These are phyloP conservation scores for Drosophila pectinifera DNA, from an alignment of 1,140 invertebrate species.

Conservation along the genomic window DNA sequence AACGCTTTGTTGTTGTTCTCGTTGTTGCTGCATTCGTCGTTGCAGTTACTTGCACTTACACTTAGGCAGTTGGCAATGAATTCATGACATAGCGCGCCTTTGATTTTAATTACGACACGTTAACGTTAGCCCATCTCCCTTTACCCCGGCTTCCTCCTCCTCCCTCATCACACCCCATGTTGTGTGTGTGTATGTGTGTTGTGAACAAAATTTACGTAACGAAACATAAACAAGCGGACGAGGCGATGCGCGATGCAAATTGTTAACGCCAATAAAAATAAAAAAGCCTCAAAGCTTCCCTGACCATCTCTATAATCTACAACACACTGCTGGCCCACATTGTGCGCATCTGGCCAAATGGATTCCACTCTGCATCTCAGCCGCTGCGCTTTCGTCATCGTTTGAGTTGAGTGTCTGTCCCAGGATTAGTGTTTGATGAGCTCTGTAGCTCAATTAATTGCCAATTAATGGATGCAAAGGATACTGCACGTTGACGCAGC, in stretches of 20 bases:
- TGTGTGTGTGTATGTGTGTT: slow-evolving; percentile 17
- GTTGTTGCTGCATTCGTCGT: slow-evolving; percentile 17
- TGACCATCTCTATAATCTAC: slow-evolving; percentile 13
- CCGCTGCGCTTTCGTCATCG: too few relatives aligned
- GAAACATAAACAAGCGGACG: slow-evolving; percentile 28
- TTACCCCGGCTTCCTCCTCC: background rate
- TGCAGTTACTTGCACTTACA: slow-evolving; percentile 41
- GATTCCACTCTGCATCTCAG: background rate
- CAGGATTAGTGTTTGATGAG: background rate
- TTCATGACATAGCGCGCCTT: slow-evolving; percentile 64
- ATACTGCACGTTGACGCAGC: background rate
- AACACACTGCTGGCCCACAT: slow-evolving; percentile 19
- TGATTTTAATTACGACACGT: slow-evolving; percentile 74
- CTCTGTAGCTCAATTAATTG: background rate
- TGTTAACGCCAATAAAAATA: slow-evolving; percentile 10
- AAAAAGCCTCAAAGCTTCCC: slow-evolving; percentile 11
- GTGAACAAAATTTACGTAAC: slow-evolving; percentile 38
- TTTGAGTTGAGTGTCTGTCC: too few relatives aligned
- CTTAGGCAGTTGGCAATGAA: slow-evolving; percentile 64
- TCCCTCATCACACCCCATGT: background rate
- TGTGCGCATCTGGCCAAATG: background rate
- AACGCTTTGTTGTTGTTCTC: slow-evolving; percentile 6
- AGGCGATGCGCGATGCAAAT: slow-evolving; percentile 10
- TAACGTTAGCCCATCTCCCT: slow-evolving; percentile 39
- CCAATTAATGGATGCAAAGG: background rate